These are phyloP conservation scores for Drosophila busckii DNA, from an alignment of 1,140 invertebrate genomes.

Conservation along the genomic window DNA sequence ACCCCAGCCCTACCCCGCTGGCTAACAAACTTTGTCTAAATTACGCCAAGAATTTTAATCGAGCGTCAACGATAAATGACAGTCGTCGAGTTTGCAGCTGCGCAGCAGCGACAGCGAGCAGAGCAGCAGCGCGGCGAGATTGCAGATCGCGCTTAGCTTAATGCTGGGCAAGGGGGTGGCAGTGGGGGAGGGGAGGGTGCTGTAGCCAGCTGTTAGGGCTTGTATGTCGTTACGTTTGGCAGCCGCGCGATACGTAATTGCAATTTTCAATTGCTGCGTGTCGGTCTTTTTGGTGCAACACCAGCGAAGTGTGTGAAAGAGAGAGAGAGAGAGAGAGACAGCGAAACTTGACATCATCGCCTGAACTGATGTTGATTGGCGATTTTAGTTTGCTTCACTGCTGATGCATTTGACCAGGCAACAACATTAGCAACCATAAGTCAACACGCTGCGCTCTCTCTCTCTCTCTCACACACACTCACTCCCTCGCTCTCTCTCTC, in stretches of 20 bases:
- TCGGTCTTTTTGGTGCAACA: background rate
- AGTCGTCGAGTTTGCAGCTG: conserved; percentile 3
- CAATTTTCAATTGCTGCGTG: conserved; percentile 38
- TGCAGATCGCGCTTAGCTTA: conserved; percentile 2
- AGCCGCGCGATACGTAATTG: conserved; percentile 5
- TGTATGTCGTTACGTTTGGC: conserved; percentile 7
- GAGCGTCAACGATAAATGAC: conserved; percentile 69
- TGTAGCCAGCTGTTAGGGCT: background rate
- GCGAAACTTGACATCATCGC: conserved; percentile 62
- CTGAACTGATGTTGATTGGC: no score
- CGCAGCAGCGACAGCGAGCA: conserved; percentile 15
- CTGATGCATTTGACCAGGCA: no score
- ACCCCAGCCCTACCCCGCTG: background rate
- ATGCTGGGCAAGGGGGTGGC: no score
- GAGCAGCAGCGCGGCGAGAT: background rate
- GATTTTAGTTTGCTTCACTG: no score
- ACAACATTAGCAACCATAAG: no score
- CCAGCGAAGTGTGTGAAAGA: background rate
- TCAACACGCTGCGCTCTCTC: no score
- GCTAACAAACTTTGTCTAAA: conserved; percentile 53
- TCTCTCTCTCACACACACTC: background rate
- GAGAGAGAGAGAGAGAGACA: no score
- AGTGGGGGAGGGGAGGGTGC: background rate
- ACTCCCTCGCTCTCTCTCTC: background rate
- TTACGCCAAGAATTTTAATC: conserved; percentile 73